Percentiles rank a stretch among this genome's conserved stretches.
Conservation (phyloP, 2,888 invertebrate species). For the Scaptomyza tumidula region DNA sequence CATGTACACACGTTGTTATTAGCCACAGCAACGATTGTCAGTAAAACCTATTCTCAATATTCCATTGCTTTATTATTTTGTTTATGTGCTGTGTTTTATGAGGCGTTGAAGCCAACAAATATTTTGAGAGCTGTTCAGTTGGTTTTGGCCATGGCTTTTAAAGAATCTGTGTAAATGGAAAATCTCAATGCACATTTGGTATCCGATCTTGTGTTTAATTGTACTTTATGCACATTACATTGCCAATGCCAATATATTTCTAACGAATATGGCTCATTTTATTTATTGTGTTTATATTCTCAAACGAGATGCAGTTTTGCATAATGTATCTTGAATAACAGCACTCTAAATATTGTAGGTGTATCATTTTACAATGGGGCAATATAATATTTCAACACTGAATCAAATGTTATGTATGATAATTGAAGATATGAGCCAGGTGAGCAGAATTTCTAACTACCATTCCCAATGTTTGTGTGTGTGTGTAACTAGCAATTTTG, state of each 20-base stretch:
- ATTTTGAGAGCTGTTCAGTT: constrained; percentile 34
- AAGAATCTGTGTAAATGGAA: constrained; percentile 52
- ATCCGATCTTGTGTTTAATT: constrained; percentile 42
- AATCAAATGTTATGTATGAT: constrained; percentile 32
- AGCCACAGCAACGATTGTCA: constrained; percentile 20
- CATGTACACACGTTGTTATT: constrained; percentile 24
- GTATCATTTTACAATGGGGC: constrained; percentile 29
- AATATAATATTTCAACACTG: constrained; percentile 37
- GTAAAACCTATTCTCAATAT: constrained; percentile 27
- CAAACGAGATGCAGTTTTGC: not conserved
- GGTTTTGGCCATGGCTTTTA: constrained; percentile 42
- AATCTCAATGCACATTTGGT: constrained; percentile 18
- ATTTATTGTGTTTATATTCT: not conserved
- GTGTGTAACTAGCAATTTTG: constrained; percentile 8
- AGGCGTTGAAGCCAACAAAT: constrained; percentile 32
- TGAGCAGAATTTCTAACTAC: constrained; percentile 30
- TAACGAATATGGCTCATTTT: not conserved
- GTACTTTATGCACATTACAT: constrained; percentile 16
- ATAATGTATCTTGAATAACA: not conserved
- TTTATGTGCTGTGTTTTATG: constrained; percentile 37
- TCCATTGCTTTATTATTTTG: not conserved
- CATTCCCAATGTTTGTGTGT: not conserved
- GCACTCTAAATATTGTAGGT: constrained; percentile 35
- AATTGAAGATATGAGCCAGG: constrained; percentile 45
- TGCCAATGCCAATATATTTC: constrained; percentile 39